phyloP scores from a whole-genome alignment of 2,888 invertebrate genomes.

The Amblyjoppa proteus region DNA sequence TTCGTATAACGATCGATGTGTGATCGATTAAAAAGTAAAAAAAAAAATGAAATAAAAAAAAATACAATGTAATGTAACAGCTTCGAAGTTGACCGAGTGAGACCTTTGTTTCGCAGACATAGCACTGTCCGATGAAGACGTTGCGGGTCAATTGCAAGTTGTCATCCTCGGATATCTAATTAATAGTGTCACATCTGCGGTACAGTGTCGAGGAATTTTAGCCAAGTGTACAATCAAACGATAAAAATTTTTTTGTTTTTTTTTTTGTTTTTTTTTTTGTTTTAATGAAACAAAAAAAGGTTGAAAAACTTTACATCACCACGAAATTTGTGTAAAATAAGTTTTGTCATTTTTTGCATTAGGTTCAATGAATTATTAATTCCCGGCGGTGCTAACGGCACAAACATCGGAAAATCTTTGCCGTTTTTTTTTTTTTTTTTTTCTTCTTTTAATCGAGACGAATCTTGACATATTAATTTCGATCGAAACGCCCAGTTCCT shows the following conservation, averaged over 20 bases:
- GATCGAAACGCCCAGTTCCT: not conserved
- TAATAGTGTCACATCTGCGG: slow-evolving; percentile 5
- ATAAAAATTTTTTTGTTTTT: not conserved
- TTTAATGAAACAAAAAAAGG: too few species aligned
- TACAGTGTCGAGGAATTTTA: slow-evolving; percentile 12
- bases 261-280: too few species aligned
- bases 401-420: too few species aligned
- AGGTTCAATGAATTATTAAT: not conserved
- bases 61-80: slow-evolving; percentile 31
- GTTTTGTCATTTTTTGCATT: not conserved
- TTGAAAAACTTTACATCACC: too few species aligned
- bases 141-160: slow-evolving; percentile 15
- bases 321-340: too few species aligned
- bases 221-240: not conserved
- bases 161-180: slow-evolving; percentile 18
- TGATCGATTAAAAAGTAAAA: slow-evolving; percentile 44
- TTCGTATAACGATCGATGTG: slow-evolving; percentile 51
- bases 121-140: not conserved
- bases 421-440: too few species aligned
- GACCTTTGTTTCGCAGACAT: not conserved
- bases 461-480: not conserved
- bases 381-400: too few species aligned
- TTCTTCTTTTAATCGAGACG: not conserved
- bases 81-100: not conserved
- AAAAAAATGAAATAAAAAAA: slow-evolving; percentile 42